Evolutionary conservation across 2,113 vertebrate genomes (phyloP).

Genomic region (Forbesichthys agassizii): DNA sequence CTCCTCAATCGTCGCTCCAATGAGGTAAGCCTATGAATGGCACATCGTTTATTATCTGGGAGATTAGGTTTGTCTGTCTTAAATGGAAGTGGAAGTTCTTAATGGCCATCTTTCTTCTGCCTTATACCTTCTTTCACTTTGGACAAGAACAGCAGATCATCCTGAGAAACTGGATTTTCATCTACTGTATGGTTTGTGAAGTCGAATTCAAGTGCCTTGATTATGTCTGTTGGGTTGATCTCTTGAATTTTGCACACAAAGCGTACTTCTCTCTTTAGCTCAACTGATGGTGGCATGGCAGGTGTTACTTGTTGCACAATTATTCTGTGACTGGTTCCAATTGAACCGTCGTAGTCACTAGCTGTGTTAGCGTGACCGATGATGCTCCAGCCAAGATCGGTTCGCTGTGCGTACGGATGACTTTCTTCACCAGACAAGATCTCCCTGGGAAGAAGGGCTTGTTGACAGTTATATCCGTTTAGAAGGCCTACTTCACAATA

Average conservation of each 20-base stretch:
- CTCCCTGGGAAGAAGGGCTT: slow-evolving; percentile 24
- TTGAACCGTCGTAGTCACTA: slow-evolving; percentile 5
- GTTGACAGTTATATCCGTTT: slow-evolving; percentile 18
- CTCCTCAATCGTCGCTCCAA: not conserved
- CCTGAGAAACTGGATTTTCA: not conserved
- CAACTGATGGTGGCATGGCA: not conserved
- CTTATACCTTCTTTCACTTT: too few species aligned
- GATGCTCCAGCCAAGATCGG: slow-evolving; percentile 29
- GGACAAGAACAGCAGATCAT: too few species aligned
- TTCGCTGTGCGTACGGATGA: slow-evolving; percentile 14
- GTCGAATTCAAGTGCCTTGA: slow-evolving; percentile 15
- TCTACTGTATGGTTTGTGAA: slow-evolving; percentile 11
- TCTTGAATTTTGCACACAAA: slow-evolving; percentile 13
- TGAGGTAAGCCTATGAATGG: not conserved
- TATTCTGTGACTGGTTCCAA: slow-evolving; percentile 19
- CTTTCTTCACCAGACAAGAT: slow-evolving; percentile 13
- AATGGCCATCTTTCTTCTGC: too few species aligned
- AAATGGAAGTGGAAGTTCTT: too few species aligned
- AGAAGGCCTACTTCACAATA: slow-evolving; percentile 27
- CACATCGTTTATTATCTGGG: not conserved
- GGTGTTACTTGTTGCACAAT: slow-evolving; percentile 7
- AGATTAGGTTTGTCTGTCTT: too few species aligned
- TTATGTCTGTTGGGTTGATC: slow-evolving; percentile 10
- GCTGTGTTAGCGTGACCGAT: slow-evolving; percentile 9
- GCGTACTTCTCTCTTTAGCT: slow-evolving; percentile 1